phyloP scores from a whole-genome alignment of 2,113 vertebrate genomes.

The Gopherus evgoodei region DNA sequence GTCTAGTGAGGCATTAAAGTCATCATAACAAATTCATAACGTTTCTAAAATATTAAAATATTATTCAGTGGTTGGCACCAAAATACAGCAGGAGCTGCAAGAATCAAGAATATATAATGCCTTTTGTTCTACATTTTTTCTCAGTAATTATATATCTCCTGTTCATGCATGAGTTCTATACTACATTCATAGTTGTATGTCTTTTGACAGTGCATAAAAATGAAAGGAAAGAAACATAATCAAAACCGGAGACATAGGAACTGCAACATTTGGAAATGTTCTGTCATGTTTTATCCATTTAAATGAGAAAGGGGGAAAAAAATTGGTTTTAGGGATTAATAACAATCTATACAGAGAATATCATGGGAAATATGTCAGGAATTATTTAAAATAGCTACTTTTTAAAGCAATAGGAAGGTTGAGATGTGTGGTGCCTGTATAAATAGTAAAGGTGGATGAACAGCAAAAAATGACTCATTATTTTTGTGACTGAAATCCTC shows the following conservation, averaged over 20 bases:
- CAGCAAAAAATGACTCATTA: not conserved
- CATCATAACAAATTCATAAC: conserved; percentile 26
- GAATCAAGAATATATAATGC: not conserved
- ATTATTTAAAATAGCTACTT: not conserved
- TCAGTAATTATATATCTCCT: not conserved
- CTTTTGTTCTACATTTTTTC: not conserved
- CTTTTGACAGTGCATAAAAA: conserved; percentile 28
- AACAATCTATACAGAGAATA: not conserved
- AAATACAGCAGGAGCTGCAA: conserved; percentile 27
- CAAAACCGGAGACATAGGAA: conserved; percentile 1
- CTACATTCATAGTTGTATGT: conserved; percentile 21
- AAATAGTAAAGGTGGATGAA: not conserved
- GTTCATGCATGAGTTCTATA: not conserved
- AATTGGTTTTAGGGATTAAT: conserved; percentile 13
- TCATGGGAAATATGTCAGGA: not conserved
- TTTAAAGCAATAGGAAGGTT: not conserved
- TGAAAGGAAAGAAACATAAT: not conserved
- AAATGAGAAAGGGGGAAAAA: not conserved
- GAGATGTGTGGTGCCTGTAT: not conserved
- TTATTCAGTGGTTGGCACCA: conserved; percentile 39
- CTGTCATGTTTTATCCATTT: not conserved
- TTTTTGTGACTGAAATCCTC: accelerated
- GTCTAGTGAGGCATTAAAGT: conserved; percentile 44
- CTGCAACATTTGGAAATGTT: not conserved
- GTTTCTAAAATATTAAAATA: conserved; percentile 28